A percentile compares a stretch with the other conserved stretches of the same genome.
Evolutionary conservation across 2,797 vertebrate species (phyloP).

Genomic region (Borostomias antarcticus): DNA sequence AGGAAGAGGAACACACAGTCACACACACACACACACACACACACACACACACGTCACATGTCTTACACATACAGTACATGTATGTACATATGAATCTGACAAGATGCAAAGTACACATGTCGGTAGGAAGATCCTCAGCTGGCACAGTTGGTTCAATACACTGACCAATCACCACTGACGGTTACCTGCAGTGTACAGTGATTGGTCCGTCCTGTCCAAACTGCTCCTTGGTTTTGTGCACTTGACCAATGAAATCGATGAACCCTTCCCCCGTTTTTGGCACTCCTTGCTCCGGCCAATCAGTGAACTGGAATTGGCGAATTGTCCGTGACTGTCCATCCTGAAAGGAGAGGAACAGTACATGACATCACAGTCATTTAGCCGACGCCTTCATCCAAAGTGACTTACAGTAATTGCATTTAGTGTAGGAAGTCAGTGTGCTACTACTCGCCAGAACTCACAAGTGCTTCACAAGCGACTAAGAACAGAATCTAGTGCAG

Average conservation of each 20-base stretch:
- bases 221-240: constrained; percentile 98
- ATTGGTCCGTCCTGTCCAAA: constrained; percentile 96
- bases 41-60: not conserved
- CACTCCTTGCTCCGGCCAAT: constrained; percentile 97
- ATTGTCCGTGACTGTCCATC: constrained; percentile 96
- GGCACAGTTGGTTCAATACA: too few relatives aligned
- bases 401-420: too few relatives aligned
- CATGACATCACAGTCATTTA: too few relatives aligned
- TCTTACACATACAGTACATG: not conserved
- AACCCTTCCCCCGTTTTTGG: constrained; percentile 97
- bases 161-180: not conserved
- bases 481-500: too few relatives aligned
- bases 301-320: constrained; percentile 97
- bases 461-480: too few relatives aligned
- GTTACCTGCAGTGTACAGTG: constrained; percentile 94
- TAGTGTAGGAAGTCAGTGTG: too few relatives aligned
- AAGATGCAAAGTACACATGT: not conserved
- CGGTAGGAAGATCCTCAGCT: too few relatives aligned
- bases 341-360: constrained; percentile 69
- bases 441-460: too few relatives aligned
- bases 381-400: too few relatives aligned
- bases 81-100: not conserved
- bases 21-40: constrained; percentile 21
- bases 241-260: constrained; percentile 96
- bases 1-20: constrained; percentile 25